Conservation (phyloP, 2,888 invertebrate genomes). For the Cheiracanthium punctorium region DNA sequence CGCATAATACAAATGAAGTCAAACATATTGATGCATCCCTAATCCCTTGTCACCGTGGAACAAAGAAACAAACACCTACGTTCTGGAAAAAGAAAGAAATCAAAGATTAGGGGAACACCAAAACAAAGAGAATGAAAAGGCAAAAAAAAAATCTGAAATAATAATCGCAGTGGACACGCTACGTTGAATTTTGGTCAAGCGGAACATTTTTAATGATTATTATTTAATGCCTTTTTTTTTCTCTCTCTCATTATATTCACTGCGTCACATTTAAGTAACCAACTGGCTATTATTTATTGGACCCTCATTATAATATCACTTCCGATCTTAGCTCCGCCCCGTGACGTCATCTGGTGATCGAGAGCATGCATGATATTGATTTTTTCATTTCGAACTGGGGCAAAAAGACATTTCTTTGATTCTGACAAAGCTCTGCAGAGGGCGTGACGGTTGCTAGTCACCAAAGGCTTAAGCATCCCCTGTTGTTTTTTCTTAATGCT, state of each 20-base stretch:
- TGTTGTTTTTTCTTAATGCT: too few relatives aligned
- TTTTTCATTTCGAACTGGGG: constrained; percentile 32
- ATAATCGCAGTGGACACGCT: constrained; percentile 54
- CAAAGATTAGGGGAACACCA: not conserved
- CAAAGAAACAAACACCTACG: constrained; percentile 55
- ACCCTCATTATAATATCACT: constrained; percentile 68
- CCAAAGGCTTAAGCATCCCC: not conserved
- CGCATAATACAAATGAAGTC: constrained; percentile 17
- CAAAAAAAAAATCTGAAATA: constrained; percentile 49
- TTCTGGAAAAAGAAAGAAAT: constrained; percentile 11
- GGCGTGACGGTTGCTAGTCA: not conserved
- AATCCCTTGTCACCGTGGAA: constrained; percentile 5
- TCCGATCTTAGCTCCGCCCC: constrained; percentile 60
- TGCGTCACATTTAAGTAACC: constrained; percentile 46
- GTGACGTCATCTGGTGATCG: constrained; percentile 52
- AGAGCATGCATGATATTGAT: constrained; percentile 42
- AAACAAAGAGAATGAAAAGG: constrained; percentile 19
- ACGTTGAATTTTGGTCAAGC: constrained; percentile 42
- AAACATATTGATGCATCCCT: not conserved
- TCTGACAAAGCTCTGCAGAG: constrained; percentile 9
- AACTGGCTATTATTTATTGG: constrained; percentile 65
- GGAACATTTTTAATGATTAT: constrained; percentile 68
- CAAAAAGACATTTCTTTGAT: constrained; percentile 18
- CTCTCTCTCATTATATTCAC: constrained; percentile 22
- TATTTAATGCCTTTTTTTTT: constrained; percentile 22